Evolutionary conservation across 2,113 vertebrate species (phyloP).

Genomic region (Sander vitreus): DNA sequence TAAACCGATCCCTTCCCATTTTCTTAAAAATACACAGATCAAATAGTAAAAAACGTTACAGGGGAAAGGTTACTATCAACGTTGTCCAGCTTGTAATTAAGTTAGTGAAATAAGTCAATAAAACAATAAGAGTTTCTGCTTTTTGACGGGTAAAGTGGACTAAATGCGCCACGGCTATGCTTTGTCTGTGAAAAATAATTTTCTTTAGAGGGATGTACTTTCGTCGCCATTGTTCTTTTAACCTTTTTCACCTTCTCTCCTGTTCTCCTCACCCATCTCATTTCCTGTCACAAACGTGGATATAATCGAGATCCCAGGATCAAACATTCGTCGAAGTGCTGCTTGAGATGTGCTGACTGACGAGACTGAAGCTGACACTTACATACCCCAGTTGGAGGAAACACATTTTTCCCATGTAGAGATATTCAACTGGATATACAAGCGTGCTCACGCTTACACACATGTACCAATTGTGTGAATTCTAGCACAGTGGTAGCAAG

Average conservation of each 20-base stretch:
- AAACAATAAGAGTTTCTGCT: slow-evolving; percentile 9
- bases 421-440: slow-evolving; percentile 43
- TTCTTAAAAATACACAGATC: slow-evolving; percentile 51
- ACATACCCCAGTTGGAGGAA: slow-evolving; percentile 22
- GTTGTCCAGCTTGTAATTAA: slow-evolving; percentile 40
- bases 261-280: not conserved
- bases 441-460: slow-evolving; percentile 52
- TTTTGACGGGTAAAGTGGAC: slow-evolving; percentile 7
- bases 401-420: slow-evolving; percentile 26
- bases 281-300: not conserved
- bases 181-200: slow-evolving; percentile 25
- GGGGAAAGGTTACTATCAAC: slow-evolving; percentile 20
- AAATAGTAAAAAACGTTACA: slow-evolving; percentile 28
- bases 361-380: slow-evolving; percentile 26
- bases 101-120: slow-evolving; percentile 29
- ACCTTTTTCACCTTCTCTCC: not conserved
- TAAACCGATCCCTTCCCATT: slow-evolving; percentile 46
- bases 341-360: slow-evolving; percentile 18
- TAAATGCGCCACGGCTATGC: slow-evolving; percentile 25
- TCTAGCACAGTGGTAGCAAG: slow-evolving; percentile 70
- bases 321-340: slow-evolving; percentile 18
- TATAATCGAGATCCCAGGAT: not conserved
- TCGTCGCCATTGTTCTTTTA: slow-evolving; percentile 24
- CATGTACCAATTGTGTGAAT: slow-evolving; percentile 73
- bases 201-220: slow-evolving; percentile 15